A percentile compares a stretch with the other conserved stretches of the same genome.
These are phyloP conservation scores for Thecocarcelia acutangulata DNA, from an alignment of 2,888 invertebrate genomes.

Conservation along the genomic window DNA sequence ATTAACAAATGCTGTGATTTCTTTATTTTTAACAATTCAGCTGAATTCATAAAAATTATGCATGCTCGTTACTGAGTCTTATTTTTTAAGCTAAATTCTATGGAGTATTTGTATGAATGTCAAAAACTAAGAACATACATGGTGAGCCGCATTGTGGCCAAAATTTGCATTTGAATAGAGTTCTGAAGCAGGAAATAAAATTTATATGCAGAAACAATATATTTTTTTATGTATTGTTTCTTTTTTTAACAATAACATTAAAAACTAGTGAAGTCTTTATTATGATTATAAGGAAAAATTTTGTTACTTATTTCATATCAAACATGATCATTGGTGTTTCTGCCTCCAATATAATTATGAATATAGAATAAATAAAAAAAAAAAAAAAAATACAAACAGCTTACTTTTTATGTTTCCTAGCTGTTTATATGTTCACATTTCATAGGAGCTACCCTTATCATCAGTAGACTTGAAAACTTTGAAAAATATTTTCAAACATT, in stretches of 20 bases:
- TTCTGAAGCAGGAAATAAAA: slow-evolving; percentile 52
- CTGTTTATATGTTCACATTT: no score
- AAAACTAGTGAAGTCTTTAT: no score
- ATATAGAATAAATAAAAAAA: no score
- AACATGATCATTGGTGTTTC: no score
- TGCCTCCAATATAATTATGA: no score
- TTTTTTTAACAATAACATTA: slow-evolving; percentile 14
- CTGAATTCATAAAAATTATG: slow-evolving; percentile 63
- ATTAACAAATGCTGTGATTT: slow-evolving; percentile 69
- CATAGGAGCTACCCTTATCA: no score
- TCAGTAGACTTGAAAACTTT: no score
- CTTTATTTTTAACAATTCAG: slow-evolving; percentile 23
- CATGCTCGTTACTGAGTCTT: slow-evolving; percentile 55
- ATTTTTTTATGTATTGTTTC: slow-evolving; percentile 23
- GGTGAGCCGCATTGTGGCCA: slow-evolving; percentile 69
- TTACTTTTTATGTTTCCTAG: no score
- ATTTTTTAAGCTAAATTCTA: slow-evolving; percentile 8
- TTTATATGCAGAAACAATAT: slow-evolving; percentile 6
- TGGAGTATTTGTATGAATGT: slow-evolving; percentile 15
- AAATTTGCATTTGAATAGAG: slow-evolving; percentile 66
- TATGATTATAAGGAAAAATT: no score
- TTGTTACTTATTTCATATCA: no score
- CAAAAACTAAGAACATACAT: slow-evolving; percentile 33
- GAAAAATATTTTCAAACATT: no score
- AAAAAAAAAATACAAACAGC: no score